A percentile compares a stretch with the other conserved stretches of the same genome.
Conservation (phyloP, 1,140 invertebrate genomes). For the Formica exsecta region DNA sequence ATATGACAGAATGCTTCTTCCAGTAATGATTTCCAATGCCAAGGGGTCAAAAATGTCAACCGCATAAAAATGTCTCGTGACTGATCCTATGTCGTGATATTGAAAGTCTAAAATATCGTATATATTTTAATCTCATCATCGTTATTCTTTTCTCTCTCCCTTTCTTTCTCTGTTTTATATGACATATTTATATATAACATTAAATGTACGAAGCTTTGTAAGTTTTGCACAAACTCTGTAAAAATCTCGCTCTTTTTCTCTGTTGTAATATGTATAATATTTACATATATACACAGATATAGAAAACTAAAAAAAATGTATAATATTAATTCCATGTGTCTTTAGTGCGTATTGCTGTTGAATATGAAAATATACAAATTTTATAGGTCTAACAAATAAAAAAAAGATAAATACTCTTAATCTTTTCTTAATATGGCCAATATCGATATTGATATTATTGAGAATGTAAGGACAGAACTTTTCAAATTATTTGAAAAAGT, state of each 20-base stretch:
- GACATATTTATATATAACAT: not conserved
- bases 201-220: not conserved
- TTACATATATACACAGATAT: not conserved
- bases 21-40: not conserved
- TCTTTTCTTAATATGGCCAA: not conserved
- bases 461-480: not conserved
- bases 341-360: not conserved
- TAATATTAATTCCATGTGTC: not conserved
- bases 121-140: not conserved
- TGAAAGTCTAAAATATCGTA: constrained; percentile 13
- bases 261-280: too few species aligned
- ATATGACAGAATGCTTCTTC: not conserved
- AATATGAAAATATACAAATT: not conserved
- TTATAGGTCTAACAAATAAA: not conserved
- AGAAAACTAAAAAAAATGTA: not conserved
- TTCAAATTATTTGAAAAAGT: not conserved
- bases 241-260: too few species aligned
- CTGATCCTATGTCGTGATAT: not conserved
- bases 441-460: not conserved
- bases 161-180: not conserved
- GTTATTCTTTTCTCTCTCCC: not conserved
- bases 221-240: not conserved
- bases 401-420: not conserved
- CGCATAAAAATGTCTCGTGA: constrained; percentile 29
- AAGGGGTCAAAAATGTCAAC: constrained; percentile 55